These are phyloP conservation scores for Spilosoma lubricipeda DNA, from an alignment of 2,888 invertebrate genomes.

Conservation along the genomic window DNA sequence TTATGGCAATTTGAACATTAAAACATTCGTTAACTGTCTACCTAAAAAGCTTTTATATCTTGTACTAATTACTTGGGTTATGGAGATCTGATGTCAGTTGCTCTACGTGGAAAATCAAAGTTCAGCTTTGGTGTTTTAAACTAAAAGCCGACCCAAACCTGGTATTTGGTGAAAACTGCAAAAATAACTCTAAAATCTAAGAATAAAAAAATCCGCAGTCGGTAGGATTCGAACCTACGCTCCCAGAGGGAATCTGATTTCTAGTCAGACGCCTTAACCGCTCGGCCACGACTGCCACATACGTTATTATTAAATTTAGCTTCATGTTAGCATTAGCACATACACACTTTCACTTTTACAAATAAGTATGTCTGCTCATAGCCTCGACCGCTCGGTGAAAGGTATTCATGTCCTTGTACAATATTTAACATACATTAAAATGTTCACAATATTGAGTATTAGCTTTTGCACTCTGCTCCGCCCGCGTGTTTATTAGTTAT, in stretches of 20 bases:
- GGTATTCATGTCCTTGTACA: slow-evolving; percentile 1
- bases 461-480: too few relatives aligned
- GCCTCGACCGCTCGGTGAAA: slow-evolving; percentile 8
- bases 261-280: slow-evolving; percentile 96
- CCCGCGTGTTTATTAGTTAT: too few relatives aligned
- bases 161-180: too few relatives aligned
- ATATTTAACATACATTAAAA: neutral
- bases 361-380: slow-evolving; percentile 8
- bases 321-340: neutral
- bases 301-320: neutral
- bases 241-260: slow-evolving; percentile 96
- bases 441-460: neutral
- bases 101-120: too few relatives aligned
- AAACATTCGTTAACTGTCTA: too few relatives aligned
- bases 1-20: too few relatives aligned
- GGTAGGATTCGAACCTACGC: slow-evolving; percentile 96
- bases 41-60: too few relatives aligned
- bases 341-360: slow-evolving; percentile 20
- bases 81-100: too few relatives aligned
- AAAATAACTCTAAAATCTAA: too few relatives aligned
- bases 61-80: too few relatives aligned
- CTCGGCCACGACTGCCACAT: slow-evolving; percentile 92
- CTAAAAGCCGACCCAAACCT: too few relatives aligned
- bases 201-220: slow-evolving; percentile 86
- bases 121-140: too few relatives aligned